phyloP scores from a whole-genome alignment of 2,888 invertebrate species.

The Nasonia oneida region DNA sequence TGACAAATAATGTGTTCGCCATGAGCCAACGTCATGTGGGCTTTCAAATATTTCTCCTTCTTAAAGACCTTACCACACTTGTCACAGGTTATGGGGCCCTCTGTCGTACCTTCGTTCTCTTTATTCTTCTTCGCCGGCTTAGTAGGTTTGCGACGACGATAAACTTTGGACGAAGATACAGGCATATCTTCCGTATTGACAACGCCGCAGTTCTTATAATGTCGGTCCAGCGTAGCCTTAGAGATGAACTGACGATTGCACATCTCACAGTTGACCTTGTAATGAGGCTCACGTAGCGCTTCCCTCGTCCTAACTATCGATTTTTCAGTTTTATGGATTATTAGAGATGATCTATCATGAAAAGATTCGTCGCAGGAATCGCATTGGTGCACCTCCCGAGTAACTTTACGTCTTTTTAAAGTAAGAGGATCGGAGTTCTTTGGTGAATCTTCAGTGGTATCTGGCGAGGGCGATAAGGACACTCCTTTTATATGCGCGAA shows the following conservation, averaged over 20 bases:
- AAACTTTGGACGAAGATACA: neutral
- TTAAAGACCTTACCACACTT: conserved; percentile 72
- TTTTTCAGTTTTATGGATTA: conserved; percentile 68
- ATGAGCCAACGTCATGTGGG: conserved; percentile 69
- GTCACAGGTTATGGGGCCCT: conserved; percentile 66
- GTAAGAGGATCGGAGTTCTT: neutral
- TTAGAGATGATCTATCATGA: conserved; percentile 60
- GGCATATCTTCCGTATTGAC: neutral
- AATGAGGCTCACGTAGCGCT: conserved; percentile 72
- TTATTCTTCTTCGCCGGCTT: neutral
- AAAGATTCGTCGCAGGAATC: conserved; percentile 69
- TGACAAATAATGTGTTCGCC: conserved; percentile 75
- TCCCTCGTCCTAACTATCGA: conserved; percentile 65
- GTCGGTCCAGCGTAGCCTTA: conserved; percentile 70
- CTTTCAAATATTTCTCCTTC: conserved; percentile 69
- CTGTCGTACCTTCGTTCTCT: conserved; percentile 1
- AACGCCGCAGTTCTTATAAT: conserved; percentile 59
- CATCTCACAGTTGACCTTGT: conserved; percentile 74
- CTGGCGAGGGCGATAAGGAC: neutral
- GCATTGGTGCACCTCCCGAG: conserved; percentile 54
- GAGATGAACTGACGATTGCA: conserved; percentile 73
- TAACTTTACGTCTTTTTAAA: no score
- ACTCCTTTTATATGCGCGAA: neutral
- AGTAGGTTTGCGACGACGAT: conserved; percentile 5
- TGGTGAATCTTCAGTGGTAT: neutral